Base-by-base conservation (phyloP, 2,113 vertebrate genomes). In the Aspiorhynchus laticeps region DNA sequence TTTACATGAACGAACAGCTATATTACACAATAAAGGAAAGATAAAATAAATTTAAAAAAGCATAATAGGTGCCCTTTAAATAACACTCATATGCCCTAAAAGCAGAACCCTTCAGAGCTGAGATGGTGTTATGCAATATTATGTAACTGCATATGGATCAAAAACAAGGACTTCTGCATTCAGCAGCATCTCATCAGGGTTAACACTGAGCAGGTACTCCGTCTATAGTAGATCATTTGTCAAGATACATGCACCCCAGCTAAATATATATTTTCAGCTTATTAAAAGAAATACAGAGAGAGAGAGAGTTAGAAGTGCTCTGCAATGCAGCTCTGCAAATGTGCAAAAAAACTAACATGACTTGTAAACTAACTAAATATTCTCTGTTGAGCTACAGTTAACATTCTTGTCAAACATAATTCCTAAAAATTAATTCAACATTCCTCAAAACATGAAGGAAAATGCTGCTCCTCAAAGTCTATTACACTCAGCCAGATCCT, bases 111-210 rank as follows among this genome's bases (percentile, higher is more conserved):
- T 51, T 19, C 14, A 48, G 4, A 33, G 28, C 17, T 10, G 26
- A 51, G 15, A 28, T 79, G 76, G 76, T 14, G 51, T 79, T 56
- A 36, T 63, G 41, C 84, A 85, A 46, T 36, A 28, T 78, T 65
- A 61, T 48, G 38, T 10, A 77, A 53, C 48, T 51, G 31, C 41
- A 33, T 33, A 71, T 4, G 19, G 33, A 17, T 73, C 9, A 38
- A 8, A 73, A 73, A 41, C 69, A 73, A 24, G 8, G 33, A 12
- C 67, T 36, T 71, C 67, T 71, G 67, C 31, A 71, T 33, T 36
- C 15, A 4, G 31, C 67, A 71, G 67, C 33, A 38, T 36, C 19
- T 41, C 33, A 9, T 73, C 33, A 24, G 69, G 69, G 69, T 73
- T 19, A 73, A 36, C 69, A 73, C 19, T 38, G 33, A 73, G 69